These are phyloP conservation scores for Pipistrellus nathusii DNA, from an alignment of 2,797 vertebrate species.

Conservation along the genomic window DNA sequence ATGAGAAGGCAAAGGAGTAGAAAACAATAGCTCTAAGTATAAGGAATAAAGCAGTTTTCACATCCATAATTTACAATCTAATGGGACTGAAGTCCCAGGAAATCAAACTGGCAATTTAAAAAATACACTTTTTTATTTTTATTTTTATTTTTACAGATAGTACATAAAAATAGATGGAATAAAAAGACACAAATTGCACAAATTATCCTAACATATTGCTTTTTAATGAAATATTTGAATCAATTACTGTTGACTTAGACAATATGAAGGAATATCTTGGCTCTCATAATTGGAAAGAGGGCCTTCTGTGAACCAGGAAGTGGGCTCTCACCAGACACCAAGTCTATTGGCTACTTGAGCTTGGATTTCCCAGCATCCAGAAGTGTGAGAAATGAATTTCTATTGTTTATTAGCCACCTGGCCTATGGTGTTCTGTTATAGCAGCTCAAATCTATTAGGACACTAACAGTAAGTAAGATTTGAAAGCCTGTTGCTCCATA, in stretches of 20 bases:
- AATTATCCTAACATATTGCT: neutral
- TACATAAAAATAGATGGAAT: slow-evolving; percentile 45
- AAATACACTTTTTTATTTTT: neutral
- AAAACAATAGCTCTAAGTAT: neutral
- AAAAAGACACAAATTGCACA: neutral
- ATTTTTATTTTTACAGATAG: neutral
- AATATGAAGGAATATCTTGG: neutral
- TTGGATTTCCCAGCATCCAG: neutral
- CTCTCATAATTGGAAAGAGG: neutral
- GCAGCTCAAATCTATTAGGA: neutral
- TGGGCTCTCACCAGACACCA: neutral
- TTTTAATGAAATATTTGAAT: slow-evolving; percentile 45
- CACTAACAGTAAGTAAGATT: neutral
- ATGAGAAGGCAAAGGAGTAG: neutral
- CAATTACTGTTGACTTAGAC: neutral
- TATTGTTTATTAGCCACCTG: neutral
- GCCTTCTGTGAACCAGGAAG: neutral
- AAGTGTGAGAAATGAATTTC: neutral
- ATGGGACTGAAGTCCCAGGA: slow-evolving; percentile 33
- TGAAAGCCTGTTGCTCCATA: neutral
- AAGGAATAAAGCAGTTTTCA: slow-evolving; percentile 9
- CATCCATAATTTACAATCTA: neutral
- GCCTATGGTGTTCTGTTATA: neutral
- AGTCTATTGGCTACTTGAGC: neutral
- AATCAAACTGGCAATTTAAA: neutral